A percentile compares a stretch with the other conserved stretches of the same genome.
Conservation (phyloP, 2,113 vertebrate species). For the Tragelaphus scriptus region DNA sequence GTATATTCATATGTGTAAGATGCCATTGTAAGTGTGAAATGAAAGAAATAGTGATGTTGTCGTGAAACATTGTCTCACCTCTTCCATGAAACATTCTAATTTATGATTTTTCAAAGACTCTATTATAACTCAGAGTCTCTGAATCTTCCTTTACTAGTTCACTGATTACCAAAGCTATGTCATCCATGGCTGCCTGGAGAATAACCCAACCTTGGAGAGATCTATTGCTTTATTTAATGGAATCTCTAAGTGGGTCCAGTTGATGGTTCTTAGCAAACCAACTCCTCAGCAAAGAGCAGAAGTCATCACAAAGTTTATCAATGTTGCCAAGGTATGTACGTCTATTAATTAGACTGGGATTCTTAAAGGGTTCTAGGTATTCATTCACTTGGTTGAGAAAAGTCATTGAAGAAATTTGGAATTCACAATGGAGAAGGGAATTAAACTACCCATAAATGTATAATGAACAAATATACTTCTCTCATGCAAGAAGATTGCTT, state of each 20-base stretch:
- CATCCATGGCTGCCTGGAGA: conserved; percentile 92
- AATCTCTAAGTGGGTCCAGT: conserved; percentile 97
- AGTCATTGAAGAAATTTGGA: background rate
- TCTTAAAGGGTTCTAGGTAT: background rate
- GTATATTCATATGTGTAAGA: background rate
- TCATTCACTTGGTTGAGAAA: background rate
- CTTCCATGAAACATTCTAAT: background rate
- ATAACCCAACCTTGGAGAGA: conserved; percentile 96
- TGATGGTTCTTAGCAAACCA: conserved; percentile 98
- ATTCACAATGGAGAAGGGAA: background rate
- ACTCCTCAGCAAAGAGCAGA: conserved; percentile 94
- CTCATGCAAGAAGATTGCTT: background rate
- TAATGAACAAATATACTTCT: background rate
- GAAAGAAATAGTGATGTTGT: background rate
- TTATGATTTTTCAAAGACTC: conserved; percentile 26
- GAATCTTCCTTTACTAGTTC: conserved; percentile 85
- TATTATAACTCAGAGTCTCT: conserved; percentile 38
- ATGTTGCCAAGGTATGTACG: conserved; percentile 95
- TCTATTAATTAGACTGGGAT: background rate
- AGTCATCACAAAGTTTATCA: conserved; percentile 98
- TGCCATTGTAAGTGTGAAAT: background rate
- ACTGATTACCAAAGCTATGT: conserved; percentile 98
- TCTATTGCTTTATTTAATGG: conserved; percentile 97
- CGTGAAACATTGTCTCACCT: background rate
- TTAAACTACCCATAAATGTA: background rate